phyloP scores from a whole-genome alignment of 2,888 invertebrate species.

The Cepaea hortensis region DNA sequence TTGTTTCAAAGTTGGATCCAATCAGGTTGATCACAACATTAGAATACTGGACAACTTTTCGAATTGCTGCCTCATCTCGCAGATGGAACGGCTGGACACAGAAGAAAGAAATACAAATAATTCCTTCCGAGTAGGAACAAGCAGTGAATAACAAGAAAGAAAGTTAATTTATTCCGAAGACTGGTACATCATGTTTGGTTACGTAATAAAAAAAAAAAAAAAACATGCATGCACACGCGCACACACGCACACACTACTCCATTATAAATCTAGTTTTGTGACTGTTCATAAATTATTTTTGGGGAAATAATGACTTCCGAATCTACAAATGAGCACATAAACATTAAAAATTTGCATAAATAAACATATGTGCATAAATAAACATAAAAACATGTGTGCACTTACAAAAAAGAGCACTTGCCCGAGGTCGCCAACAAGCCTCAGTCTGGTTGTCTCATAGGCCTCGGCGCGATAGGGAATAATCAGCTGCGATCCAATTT shows the following conservation, averaged over 20 bases:
- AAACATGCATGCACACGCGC: too few species aligned
- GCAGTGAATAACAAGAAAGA: too few species aligned
- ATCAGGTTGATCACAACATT: constrained; percentile 97
- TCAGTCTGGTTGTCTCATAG: constrained; percentile 86
- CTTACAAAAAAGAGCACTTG: constrained; percentile 87
- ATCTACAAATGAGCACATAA: too few species aligned
- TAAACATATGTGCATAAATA: not conserved
- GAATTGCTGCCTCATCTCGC: constrained; percentile 89
- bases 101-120: not conserved
- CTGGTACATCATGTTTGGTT: too few species aligned
- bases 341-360: not conserved
- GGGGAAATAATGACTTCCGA: too few species aligned
- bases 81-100: constrained; percentile 85
- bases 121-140: too few species aligned
- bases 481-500: constrained; percentile 83
- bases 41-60: constrained; percentile 89
- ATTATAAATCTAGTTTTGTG: too few species aligned
- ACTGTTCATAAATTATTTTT: too few species aligned
- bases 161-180: too few species aligned
- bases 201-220: too few species aligned
- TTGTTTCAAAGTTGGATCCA: constrained; percentile 93
- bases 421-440: constrained; percentile 93
- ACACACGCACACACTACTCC: too few species aligned
- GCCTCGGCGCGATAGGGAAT: constrained; percentile 93
- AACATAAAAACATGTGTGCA: constrained; percentile 3